Conservation (phyloP, 1,140 invertebrate genomes). For the Colletes gigas region DNA sequence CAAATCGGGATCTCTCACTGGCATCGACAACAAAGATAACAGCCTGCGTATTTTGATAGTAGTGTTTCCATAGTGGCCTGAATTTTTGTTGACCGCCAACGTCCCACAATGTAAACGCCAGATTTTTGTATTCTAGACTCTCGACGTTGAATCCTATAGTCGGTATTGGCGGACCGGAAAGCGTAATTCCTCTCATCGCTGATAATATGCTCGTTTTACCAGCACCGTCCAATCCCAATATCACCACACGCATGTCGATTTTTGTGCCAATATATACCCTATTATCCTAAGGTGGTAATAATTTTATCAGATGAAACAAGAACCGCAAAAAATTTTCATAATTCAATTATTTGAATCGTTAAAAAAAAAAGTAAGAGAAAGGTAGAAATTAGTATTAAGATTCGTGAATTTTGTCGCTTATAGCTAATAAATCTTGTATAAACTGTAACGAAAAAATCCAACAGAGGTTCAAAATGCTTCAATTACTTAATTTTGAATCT, state of each 20-base stretch:
- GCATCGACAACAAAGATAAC: conserved; percentile 83
- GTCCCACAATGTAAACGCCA: conserved; percentile 84
- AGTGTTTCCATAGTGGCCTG: conserved; percentile 83
- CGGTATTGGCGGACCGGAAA: conserved; percentile 76
- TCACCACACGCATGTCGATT: conserved; percentile 85
- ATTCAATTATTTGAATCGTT: not conserved
- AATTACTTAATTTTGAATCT: too few species aligned
- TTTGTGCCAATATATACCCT: conserved; percentile 85
- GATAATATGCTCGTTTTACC: conserved; percentile 86
- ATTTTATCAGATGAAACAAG: not conserved
- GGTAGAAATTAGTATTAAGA: too few species aligned
- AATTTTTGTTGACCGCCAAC: conserved; percentile 84
- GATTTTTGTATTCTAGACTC: conserved; percentile 83
- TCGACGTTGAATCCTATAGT: conserved; percentile 85
- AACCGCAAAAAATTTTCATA: too few species aligned
- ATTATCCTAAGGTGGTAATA: conserved; percentile 80
- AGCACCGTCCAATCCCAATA: conserved; percentile 82
- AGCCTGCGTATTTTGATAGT: conserved; percentile 83
- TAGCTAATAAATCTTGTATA: not conserved
- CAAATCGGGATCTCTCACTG: conserved; percentile 79
- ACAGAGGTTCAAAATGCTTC: too few species aligned
- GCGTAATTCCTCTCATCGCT: conserved; percentile 83
- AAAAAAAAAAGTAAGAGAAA: not conserved
- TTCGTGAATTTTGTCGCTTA: not conserved
- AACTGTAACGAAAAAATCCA: not conserved